Evolutionary conservation across 2,888 invertebrate genomes (phyloP), one percentile per base, ranked within the genome.

Genomic region (Zygogramma bicolorata): DNA sequence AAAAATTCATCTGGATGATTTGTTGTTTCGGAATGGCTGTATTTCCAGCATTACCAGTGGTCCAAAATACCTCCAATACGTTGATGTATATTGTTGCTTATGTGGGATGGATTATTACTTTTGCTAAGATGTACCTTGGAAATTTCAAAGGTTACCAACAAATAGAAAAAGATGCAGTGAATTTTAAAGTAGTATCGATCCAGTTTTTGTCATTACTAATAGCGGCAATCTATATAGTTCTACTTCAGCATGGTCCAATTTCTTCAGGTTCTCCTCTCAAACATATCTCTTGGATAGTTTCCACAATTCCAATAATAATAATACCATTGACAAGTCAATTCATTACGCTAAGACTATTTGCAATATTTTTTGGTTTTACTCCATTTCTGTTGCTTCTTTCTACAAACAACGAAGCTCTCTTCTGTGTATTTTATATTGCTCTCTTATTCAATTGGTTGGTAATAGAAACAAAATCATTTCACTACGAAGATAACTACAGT

Each of bases 41-140:
- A 53, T 97, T 97, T 86, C 96, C 97, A 3, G 88, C 94, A 71
- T 88, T 96, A 74, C 93, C 96, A 65, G 91, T 94, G 46, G 92
- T 95, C 74, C 94, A 94, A 65, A 84, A 82, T 4, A 74, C 77
- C 7, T 83, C 83, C 65, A 82, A 81, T 72, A 53, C 78, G 29
- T 75, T 78, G 6, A 68, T 79, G 53, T 82, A 81, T 72, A 18
- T 79, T 7, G 29, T 71, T 10, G 78, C 80, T 2, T 72, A 70
- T 49, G n/a, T 74, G 10, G 76, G 76, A 1, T 82, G 81, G 80
- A 53, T 79, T 58, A 49, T 75, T 13, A 49, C 79, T 1, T 82
- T 79, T 66, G 71, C 69, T 6, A 75, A 75, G 69, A 76, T 82
- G 71, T 78, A 77, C 67, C 72, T 73, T n/a, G 71, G 66, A 18